Evolutionary conservation across 30 jellyfish, hydroid and myxozoan species (phyloP), one percentile per base, ranked within the genome.

Genomic region (Cassiopea xamachana): DNA sequence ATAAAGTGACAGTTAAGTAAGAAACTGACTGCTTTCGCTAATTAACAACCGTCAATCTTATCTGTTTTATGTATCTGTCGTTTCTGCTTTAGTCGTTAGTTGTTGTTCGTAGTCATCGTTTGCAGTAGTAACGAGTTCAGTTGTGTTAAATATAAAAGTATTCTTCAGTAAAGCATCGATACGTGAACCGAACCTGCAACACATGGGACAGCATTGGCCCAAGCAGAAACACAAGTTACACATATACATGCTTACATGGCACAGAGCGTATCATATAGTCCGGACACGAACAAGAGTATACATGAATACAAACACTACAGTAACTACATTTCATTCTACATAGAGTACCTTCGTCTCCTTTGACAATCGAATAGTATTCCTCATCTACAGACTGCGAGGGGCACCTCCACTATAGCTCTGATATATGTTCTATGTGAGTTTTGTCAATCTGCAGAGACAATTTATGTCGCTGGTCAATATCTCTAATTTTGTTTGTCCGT

Each of bases 401-500:
- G 14, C 7, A 62, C 14, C 27, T 62, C 74, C 74, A 62, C 74
- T 62, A 13, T 13, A 2, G 4, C 2, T 6, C 19, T 8, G 14
- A 62, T 17, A 62, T 14, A 1, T 14, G 19, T 13, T 13, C 19
- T 6, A 14, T 27, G 10, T 27, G 7, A 62, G 3, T 62, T 62
- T 4, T 7, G 19, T 62, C 43, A 8, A 2, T 4, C 55, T 79
- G 73, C 44, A 87, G 43, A 46, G 94, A 60, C 17, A 10, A 27
- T 73, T 79, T 88, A 60, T 88, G 95, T 16, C 95, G 91, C 45
- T 88, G 67, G 88, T 79, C 80, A 18, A 88, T 88, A 14, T 88
- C 91, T 51, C 51, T 67, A 12, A 88, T 48, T 71, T 88, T 88
- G 81, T 71, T 79, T 44, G 87, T 78, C 14, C 91, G 61, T 46